Evolutionary conservation across 2,797 vertebrate genomes (phyloP), one percentile per base, ranked within the genome.

Genomic region (Syngnathus acus): DNA sequence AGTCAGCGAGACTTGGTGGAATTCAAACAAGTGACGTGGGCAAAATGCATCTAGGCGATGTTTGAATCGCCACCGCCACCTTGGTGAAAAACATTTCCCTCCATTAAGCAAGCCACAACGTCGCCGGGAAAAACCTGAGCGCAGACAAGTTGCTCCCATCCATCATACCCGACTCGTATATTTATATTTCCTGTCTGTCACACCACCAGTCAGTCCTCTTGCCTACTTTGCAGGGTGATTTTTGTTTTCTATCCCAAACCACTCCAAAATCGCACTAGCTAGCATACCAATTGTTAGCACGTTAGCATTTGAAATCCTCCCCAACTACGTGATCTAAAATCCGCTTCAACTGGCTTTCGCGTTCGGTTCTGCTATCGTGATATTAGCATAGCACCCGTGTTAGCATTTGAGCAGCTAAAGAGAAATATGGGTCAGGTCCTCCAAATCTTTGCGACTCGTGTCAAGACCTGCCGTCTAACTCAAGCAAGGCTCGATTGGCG

Each of bases 181-280:
- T 75, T 75, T 74, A 64, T 45, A 65, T 75, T 75, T 21, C 26
- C 71, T 62, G 50, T 23, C 70, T 76, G 79, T 73, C 77, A 69
- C 53, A 19, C 0, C 53, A 72, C 67, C 72, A 48, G 32, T 65
- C 0, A 1, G 60, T 21, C 2, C 26, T 62, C n/a, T 13, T 26
- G 13, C 62, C 64, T 13, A 71, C 9, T 51, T 39, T 50, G 10
- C 26, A 48, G 53, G 23, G 53, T 5, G 23, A 47, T 47, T 11
- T 13, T 23, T 53, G 19, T 26, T 54, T 53, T 21, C 10, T 53
- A 9, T 8, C 21, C 26, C 4, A 5, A 13, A 55, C 9, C 21
- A 14, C 53, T 32, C 13, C 23, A 57, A 1, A 5, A 54, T 32
- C 26, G 2, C 26, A 32, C 26, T 32, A 32, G 50, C n/a, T 37